These are phyloP conservation scores for Corythornis vintsioides DNA, from an alignment of 2,113 vertebrate species.

Conservation along the genomic window DNA sequence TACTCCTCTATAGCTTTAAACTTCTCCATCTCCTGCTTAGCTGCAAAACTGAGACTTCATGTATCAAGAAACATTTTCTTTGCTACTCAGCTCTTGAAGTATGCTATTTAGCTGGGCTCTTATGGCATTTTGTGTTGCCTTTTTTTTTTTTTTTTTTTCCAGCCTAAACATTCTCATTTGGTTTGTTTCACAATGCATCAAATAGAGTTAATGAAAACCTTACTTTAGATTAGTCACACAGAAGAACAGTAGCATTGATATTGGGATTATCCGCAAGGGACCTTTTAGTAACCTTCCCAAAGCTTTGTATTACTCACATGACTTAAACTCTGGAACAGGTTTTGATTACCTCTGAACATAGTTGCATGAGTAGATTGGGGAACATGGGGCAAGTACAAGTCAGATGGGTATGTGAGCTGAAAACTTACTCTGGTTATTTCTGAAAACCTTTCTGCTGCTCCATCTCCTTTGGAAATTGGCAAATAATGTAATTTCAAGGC, in stretches of 20 bases:
- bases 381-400: not conserved
- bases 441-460: not conserved
- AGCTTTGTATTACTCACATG: not conserved
- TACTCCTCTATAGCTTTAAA: not conserved
- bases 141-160: not conserved
- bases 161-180: not conserved
- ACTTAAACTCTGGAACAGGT: not conserved
- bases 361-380: not conserved
- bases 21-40: not conserved
- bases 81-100: not conserved
- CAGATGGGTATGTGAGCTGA: not conserved
- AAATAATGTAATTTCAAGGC: not conserved
- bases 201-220: constrained; percentile 46
- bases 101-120: not conserved
- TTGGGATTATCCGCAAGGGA: not conserved
- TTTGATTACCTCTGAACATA: not conserved
- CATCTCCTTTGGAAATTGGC: not conserved
- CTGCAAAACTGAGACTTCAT: not conserved
- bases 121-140: not conserved
- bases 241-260: constrained; percentile 24
- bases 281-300: not conserved
- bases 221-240: constrained; percentile 23
- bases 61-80: not conserved
- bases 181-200: constrained; percentile 36
- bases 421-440: not conserved